phyloP scores from a whole-genome alignment of 2,797 vertebrate species.

The Pitangus sulphuratus region DNA sequence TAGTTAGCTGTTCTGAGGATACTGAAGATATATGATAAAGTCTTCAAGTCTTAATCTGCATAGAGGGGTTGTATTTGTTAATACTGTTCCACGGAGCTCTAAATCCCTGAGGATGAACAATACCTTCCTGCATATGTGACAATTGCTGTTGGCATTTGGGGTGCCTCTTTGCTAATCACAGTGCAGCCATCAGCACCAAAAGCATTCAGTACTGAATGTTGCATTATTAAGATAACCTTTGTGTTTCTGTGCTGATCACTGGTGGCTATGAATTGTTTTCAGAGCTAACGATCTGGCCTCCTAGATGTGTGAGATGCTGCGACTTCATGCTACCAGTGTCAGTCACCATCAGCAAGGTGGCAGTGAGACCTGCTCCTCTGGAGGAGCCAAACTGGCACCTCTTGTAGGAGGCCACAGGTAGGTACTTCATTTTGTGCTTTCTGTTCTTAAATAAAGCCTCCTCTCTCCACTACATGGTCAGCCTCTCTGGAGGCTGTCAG shows the following conservation, averaged over 20 bases:
- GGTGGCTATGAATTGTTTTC: neutral
- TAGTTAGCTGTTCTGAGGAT: neutral
- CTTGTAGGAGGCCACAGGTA: neutral
- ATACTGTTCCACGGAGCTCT: neutral
- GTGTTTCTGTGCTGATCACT: neutral
- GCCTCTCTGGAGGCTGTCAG: neutral
- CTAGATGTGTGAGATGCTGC: neutral
- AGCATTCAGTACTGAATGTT: neutral
- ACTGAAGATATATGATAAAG: neutral
- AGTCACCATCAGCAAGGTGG: neutral
- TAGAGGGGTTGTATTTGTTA: neutral
- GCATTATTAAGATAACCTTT: neutral
- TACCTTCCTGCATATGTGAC: neutral
- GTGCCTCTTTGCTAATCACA: neutral
- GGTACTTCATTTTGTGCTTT: neutral
- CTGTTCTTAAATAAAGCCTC: neutral
- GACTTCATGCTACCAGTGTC: neutral
- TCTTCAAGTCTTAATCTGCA: neutral
- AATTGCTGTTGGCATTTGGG: neutral
- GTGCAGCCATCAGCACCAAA: neutral
- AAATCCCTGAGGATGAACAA: neutral
- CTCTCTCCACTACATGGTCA: fast-evolving
- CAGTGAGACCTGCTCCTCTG: neutral
- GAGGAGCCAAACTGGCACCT: fast-evolving
- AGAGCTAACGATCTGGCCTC: neutral